These are phyloP conservation scores for Yponomeuta plumbellus DNA, from an alignment of 2,888 invertebrate species.

Conservation along the genomic window DNA sequence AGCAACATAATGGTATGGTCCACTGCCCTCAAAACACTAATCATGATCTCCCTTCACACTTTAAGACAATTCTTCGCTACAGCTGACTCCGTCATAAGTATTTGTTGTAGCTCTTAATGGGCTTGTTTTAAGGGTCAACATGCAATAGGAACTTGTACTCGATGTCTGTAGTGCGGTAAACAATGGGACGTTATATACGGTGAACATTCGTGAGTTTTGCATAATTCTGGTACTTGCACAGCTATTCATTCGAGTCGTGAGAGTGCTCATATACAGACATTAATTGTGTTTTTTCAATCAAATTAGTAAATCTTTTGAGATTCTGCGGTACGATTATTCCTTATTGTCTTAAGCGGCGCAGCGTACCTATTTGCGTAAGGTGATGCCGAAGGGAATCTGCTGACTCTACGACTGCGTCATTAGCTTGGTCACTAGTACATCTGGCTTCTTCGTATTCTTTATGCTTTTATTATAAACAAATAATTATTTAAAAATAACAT, in stretches of 20 bases:
- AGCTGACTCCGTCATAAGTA: background rate
- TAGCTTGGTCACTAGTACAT: background rate
- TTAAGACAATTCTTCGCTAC: background rate
- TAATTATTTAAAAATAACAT: too few species aligned
- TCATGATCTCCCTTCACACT: slow-evolving; percentile 2
- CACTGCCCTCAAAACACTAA: background rate
- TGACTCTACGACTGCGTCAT: background rate
- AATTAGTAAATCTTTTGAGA: background rate
- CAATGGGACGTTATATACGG: background rate
- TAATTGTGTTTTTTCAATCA: slow-evolving; percentile 1
- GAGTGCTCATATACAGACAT: background rate
- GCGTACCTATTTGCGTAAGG: background rate
- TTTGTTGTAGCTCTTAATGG: background rate
- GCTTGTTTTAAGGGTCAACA: background rate
- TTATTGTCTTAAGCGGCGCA: background rate
- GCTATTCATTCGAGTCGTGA: background rate
- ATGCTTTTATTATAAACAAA: too few species aligned
- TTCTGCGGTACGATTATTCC: slow-evolving; percentile 1
- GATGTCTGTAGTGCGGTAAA: background rate
- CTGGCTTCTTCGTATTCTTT: too few species aligned
- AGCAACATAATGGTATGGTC: background rate
- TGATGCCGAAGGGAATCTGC: background rate
- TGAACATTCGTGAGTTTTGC: background rate
- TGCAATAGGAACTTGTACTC: background rate
- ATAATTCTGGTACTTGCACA: background rate